Base-by-base conservation (phyloP, 2,113 vertebrate species). In the Empidonax alnorum region DNA sequence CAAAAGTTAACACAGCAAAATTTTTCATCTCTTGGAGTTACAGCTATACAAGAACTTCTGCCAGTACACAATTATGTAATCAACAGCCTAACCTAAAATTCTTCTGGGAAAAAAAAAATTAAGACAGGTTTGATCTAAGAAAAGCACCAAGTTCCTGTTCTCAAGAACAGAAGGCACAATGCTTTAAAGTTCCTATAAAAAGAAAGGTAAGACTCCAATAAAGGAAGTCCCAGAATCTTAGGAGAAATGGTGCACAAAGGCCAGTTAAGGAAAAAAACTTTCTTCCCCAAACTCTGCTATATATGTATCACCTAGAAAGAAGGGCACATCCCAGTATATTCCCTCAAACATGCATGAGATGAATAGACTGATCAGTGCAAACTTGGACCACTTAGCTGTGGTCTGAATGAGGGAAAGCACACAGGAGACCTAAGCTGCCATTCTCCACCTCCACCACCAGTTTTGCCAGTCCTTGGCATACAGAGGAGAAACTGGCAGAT, bases 51-150 rank as follows among this genome's bases (percentile, higher is more conserved):
- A 50, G 12, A 50, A 41, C 59, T 92, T 90, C 47, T 77, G 47
- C 37, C 67, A 84, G 72, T 46, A 66, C 5, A 39, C 12, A 69
- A 25, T 87, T 84, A 65, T 23, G 9, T 77, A 95, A 86, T 61
- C 62, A 75, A 81, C 84, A 87, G 6, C 52, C 56, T 81, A 84
- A 65, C 56, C 41, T 75, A 75, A 92, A 92, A 89, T 89, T 87
- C 41, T 84, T 7, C 13, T 53, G 35, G 52, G n/a, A 90, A 92
- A 93, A 91, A 92, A 91, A 92, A 91, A 47, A n/a, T 22, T 42
- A 88, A 63, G 66, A 61, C n/a, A 72, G 39, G 15, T 78, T 90
- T 84, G 69, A 82, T 77, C 63, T 69, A 65, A 76, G 77, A 89
- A 92, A 72, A 93, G n/a, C 24, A 23, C 79, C 31, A 79, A 69